Base-by-base conservation (phyloP, 2,888 invertebrate species). In the Hemithea aestivaria region DNA sequence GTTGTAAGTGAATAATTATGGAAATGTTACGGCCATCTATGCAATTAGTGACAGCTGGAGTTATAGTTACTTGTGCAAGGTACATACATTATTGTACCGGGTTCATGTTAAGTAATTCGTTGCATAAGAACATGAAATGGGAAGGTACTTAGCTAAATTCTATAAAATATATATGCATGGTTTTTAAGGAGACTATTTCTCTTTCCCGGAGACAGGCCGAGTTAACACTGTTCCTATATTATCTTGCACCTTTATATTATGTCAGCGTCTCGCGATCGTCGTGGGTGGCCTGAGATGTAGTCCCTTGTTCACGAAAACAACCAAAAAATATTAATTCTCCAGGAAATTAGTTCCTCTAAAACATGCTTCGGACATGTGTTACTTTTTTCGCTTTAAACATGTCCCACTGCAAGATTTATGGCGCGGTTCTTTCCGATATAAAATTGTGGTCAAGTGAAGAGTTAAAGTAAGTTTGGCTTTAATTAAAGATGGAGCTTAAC, bases 271-370 rank as follows among this genome's bases (percentile, higher is more conserved):
- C 64, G 64, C 66, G 62, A 64, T 60, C 85, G 62, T 67, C 85
- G 83, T 85, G 85, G 85, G 85, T 85, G 85, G 85, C 62, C 16
- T 2, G 16, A 16, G 16, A 4, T 73, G 71, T 59, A 62, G 67
- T 64, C 67, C 66, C 70, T 68, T 68, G 75, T 73, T 71, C 63
- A 65, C 68, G 51, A 74, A 76, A 62, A 72, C 58, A 67, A 67
- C 52, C 56, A 70, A 76, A 76, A 79, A 75, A 68, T 61, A 65
- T 66, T 62, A 63, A 78, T 71, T 71, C 73, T 67, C 55, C 72
- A 79, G 80, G 75, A 84, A 87, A 87, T 87, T 87, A 85, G 85
- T 78, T 80, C 73, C 78, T 81, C 81, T 84, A 82, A 79, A 83
- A 84, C 84, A 82, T 65, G 73, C 57, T 57, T 73, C 68, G 71